Conservation (phyloP, 2,113 vertebrate species). For the Cochlearius cochlearius region DNA sequence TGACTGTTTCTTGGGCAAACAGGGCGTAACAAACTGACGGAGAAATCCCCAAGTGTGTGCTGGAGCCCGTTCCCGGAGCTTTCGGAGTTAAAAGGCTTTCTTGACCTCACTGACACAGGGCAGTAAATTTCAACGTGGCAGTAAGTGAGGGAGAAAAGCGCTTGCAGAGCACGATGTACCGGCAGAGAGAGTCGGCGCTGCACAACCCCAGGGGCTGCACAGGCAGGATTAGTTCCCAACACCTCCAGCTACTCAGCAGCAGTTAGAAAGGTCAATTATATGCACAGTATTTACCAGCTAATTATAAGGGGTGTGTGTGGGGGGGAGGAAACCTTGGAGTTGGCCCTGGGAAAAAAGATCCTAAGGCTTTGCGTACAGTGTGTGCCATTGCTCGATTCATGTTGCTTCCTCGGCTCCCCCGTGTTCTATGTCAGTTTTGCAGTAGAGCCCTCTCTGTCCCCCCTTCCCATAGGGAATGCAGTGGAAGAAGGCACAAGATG, state of each 20-base stretch:
- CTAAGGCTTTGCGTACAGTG: background rate
- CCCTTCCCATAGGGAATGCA: background rate
- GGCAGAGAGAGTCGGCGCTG: background rate
- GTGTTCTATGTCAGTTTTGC: background rate
- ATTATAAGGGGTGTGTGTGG: background rate
- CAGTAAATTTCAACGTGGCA: slow-evolving; percentile 49
- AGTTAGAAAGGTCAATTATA: slow-evolving; percentile 29
- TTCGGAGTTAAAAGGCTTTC: slow-evolving; percentile 55
- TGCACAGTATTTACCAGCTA: background rate
- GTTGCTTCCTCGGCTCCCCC: background rate
- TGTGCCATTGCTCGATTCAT: background rate
- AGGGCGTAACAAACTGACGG: background rate
- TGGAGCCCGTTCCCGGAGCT: background rate
- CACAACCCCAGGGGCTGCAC: background rate
- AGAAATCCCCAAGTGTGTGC: slow-evolving; percentile 11
- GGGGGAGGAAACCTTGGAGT: background rate
- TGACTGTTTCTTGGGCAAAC: slow-evolving; percentile 54
- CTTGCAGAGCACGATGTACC: background rate
- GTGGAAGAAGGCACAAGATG: background rate
- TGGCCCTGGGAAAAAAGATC: background rate
- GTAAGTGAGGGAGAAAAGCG: background rate
- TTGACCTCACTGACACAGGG: slow-evolving; percentile 44
- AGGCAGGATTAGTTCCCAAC: background rate
- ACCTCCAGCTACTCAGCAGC: slow-evolving; percentile 14
- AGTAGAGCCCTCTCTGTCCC: background rate